These are phyloP conservation scores for Oxycera nigricornis DNA, from an alignment of 2,888 invertebrate genomes.

Conservation along the genomic window DNA sequence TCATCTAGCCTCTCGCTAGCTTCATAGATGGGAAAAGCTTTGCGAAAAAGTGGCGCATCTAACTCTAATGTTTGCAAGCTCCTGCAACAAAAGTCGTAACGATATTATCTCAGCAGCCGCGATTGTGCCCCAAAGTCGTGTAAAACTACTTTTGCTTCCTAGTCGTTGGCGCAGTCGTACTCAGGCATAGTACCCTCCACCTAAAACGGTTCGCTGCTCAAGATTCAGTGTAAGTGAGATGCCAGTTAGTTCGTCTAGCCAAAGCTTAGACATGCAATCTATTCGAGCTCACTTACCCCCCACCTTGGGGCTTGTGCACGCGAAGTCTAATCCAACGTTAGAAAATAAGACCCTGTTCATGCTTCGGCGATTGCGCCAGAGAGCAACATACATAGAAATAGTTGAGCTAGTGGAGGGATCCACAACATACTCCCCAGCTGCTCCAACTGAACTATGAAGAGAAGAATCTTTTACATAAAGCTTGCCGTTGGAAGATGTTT, in stretches of 20 bases:
- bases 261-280: constrained; percentile 14
- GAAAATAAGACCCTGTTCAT: not conserved
- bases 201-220: not conserved
- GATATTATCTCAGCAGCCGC: not conserved
- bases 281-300: not conserved
- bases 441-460: not conserved
- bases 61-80: not conserved
- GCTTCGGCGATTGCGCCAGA: not conserved
- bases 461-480: not conserved
- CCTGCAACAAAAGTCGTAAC: not conserved
- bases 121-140: not conserved
- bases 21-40: not conserved
- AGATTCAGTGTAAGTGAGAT: not conserved
- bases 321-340: not conserved
- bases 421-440: not conserved
- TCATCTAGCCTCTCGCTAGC: not conserved
- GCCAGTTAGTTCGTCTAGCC: constrained; percentile 13
- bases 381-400: not conserved
- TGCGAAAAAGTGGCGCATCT: not conserved
- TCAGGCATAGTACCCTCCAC: not conserved
- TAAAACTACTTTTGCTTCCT: constrained; percentile 9
- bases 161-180: not conserved
- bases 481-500: constrained; percentile 11
- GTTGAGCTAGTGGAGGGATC: not conserved
- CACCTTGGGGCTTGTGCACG: not conserved